These are phyloP conservation scores for Ypsolopha sequella DNA, from an alignment of 2,888 invertebrate genomes.

Conservation along the genomic window DNA sequence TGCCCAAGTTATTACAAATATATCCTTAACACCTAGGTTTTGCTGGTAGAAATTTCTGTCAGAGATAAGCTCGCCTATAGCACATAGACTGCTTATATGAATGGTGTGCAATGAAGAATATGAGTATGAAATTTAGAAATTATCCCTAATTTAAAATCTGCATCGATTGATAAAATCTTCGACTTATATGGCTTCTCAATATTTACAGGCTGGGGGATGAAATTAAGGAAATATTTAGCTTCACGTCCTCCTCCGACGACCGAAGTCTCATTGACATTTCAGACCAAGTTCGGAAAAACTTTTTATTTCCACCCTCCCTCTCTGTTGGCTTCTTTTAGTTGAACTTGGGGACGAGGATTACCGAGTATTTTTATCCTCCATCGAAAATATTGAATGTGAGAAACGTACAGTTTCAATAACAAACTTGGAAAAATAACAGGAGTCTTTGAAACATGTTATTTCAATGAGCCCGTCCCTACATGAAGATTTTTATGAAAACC, in stretches of 20 bases:
- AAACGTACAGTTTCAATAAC: too few species aligned
- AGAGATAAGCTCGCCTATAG: too few species aligned
- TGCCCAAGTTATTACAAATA: too few species aligned
- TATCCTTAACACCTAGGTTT: too few species aligned
- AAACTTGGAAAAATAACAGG: too few species aligned
- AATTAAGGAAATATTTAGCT: constrained; percentile 8
- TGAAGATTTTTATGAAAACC: too few species aligned
- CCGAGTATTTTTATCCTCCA: background rate
- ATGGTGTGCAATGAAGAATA: too few species aligned
- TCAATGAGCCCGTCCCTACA: too few species aligned
- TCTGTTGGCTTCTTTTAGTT: constrained; percentile 35
- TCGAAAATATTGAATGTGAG: background rate
- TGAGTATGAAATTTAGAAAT: too few species aligned
- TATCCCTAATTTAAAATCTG: background rate
- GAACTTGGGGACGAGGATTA: constrained; percentile 20
- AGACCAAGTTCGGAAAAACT: constrained; percentile 32
- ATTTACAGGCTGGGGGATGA: background rate
- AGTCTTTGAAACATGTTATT: too few species aligned
- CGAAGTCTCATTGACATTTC: constrained; percentile 43
- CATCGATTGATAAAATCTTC: background rate
- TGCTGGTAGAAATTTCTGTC: too few species aligned
- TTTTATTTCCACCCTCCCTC: constrained; percentile 36
- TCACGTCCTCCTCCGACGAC: constrained; percentile 22
- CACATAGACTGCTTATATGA: too few species aligned
- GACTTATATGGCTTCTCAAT: background rate